These are phyloP conservation scores for Entomyzon cyanotis DNA, from an alignment of 2,113 vertebrate species.

Conservation along the genomic window DNA sequence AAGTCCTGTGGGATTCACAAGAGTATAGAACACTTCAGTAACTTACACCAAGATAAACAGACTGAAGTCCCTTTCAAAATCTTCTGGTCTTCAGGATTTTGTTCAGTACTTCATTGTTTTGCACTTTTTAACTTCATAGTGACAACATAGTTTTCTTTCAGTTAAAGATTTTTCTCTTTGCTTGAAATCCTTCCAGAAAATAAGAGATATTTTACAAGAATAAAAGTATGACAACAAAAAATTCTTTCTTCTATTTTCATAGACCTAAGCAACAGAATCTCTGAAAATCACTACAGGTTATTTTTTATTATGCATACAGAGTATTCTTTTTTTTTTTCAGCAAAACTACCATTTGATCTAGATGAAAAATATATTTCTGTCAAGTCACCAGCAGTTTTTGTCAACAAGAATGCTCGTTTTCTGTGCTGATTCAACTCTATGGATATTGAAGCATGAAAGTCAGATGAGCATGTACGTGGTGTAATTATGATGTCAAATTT, in stretches of 20 bases:
- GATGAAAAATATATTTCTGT: not conserved
- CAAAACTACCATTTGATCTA: slow-evolving; percentile 2
- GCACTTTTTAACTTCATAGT: not conserved
- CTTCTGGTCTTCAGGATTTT: not conserved
- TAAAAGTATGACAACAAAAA: not conserved
- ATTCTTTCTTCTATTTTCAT: not conserved
- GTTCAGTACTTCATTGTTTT: not conserved
- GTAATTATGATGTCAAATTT: not conserved
- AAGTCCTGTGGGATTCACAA: not conserved
- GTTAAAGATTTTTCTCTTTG: not conserved
- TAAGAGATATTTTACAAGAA: not conserved
- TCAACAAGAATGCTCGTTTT: slow-evolving; percentile 13
- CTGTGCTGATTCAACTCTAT: slow-evolving; percentile 3
- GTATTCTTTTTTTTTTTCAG: not conserved
- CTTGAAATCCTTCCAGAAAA: not conserved
- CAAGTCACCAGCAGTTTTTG: slow-evolving; percentile 10
- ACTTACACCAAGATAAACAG: not conserved
- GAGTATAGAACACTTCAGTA: not conserved
- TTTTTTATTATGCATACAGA: not conserved
- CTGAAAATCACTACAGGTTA: not conserved
- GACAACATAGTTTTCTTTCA: not conserved
- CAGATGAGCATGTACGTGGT: not conserved
- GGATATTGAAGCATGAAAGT: not conserved
- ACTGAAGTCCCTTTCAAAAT: not conserved
- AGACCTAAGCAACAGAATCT: not conserved